Base-by-base conservation (phyloP, 2,113 vertebrate genomes). In the Dascyllus trimaculatus region DNA sequence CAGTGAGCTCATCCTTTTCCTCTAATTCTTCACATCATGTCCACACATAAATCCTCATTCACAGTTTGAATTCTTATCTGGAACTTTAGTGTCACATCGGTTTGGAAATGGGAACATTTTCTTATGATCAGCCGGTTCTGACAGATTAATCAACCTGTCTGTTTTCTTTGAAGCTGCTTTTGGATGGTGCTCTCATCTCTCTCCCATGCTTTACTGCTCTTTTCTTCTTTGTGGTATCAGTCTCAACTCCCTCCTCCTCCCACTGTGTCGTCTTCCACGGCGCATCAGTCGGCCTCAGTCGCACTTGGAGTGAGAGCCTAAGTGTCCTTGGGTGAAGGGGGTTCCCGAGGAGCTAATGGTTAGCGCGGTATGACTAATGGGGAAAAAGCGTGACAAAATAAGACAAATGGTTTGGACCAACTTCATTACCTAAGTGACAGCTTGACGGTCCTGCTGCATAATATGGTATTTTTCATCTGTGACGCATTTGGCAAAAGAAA, bases 341-440 rank as follows among this genome's bases (percentile, higher is more conserved):
- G 85, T 88, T 94, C 88, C 91, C 54, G 78, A 92, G 84, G 81
- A 94, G 91, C 89, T 93, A 93, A 94, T 89, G 90, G 88, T 89
- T 90, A 92, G 81, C 77, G 69, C 88, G 15, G 87, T 92, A 93
- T 95, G 93, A 95, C 93, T 94, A 95, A 94, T 93, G 91, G 86
- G 87, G 85, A 85, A 92, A 94, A 94, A 90, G 92, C 87, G 81
- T 95, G 94, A 94, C 92, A 94, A 95, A 95, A 94, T 93, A 95
- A 94, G 94, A 95, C 91, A 92, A 94, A 95, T 94, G 94, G 92
- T 93, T 91, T 92, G 86, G 90, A 93, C 93, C 94, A 92, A 94
- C 93, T 94, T 95, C 94, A 94, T 95, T 94, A 95, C 93, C 91
- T 91, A 91, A 89, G 90, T 93, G 93, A 93, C 93, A 94, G 93